Base-by-base conservation (phyloP, 1,140 invertebrate species). In the Penaeus vannamei region DNA sequence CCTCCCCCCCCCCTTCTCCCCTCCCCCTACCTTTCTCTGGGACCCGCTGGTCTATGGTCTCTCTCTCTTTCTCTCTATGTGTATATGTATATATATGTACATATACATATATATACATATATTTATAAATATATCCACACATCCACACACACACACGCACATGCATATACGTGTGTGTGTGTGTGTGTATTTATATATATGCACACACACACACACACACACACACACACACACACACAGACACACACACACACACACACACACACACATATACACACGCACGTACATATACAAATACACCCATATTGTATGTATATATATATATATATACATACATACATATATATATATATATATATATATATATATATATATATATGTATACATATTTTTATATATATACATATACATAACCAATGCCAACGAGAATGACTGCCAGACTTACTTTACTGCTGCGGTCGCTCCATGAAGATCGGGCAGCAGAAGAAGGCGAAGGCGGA, bases 401-500 rank as follows among this genome's bases (percentile, higher is more conserved):
- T 53, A 10, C 5, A 72, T 23, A 36, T 72, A n/a, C 26, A n/a
- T 32, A 72, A 12, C 1, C 8, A n/a, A 4, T 1, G 36, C 36
- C 8, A 42, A 42, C 36, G 36, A 7, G 36, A 4, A 5, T 5
- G 36, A 7, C 36, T 0, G 53, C 53, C 17, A 0, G 10, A 84
- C 87, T 79, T 42, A 89, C 87, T 5, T 85, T 80, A 89, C 36
- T 89, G 87, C 20, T 89, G 87, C 26, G 88, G 89, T 26, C 88
- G 86, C 86, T 91, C 86, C 77, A 91, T 86, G 84, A 91, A 91
- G 76, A 91, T 88, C 2, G 90, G 90, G 69, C 90, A 91, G 59
- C 90, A 91, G 87, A 91, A 91, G 84, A 91, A 85, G 46, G 90
- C 90, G 64, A 91, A 91, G 66, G 85, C 87, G 19, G 90, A 91